Percentiles rank a stretch among this genome's conserved stretches.
phyloP scores from a whole-genome alignment of 2,113 vertebrate species.

The Carollia perspicillata region DNA sequence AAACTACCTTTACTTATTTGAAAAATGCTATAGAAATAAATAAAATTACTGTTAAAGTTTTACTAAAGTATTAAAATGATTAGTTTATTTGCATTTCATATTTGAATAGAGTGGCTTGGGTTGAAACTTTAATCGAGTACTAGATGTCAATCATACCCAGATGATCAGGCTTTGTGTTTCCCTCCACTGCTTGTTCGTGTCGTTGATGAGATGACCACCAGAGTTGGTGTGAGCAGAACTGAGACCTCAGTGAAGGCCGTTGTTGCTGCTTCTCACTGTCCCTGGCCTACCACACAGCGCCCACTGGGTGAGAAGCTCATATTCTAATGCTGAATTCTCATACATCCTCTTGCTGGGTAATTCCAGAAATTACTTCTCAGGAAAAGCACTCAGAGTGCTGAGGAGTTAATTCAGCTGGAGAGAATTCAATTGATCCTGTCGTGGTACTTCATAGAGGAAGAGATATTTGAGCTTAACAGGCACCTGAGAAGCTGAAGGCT shows the following conservation, averaged over 20 bases:
- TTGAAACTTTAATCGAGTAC: neutral
- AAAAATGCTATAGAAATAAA: neutral
- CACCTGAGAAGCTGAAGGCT: neutral
- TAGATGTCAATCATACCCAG: neutral
- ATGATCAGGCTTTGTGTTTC: neutral
- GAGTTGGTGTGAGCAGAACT: neutral
- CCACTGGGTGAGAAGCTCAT: neutral
- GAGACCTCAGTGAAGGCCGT: neutral
- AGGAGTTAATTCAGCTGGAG: neutral
- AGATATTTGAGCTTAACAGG: neutral
- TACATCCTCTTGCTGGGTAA: neutral
- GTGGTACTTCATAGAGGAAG: neutral
- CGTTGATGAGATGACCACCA: neutral
- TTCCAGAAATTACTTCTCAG: neutral
- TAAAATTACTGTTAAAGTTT: neutral
- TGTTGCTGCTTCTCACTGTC: too few species aligned
- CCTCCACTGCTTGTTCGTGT: neutral
- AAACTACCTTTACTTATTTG: neutral
- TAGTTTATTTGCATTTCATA: neutral
- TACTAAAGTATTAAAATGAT: neutral
- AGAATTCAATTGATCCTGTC: neutral
- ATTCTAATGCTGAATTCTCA: neutral
- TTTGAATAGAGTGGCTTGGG: neutral
- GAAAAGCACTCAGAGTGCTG: neutral
- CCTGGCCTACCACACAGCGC: neutral